These are phyloP conservation scores for Trissolcus basalis DNA, from an alignment of 1,140 invertebrate genomes.

Conservation along the genomic window DNA sequence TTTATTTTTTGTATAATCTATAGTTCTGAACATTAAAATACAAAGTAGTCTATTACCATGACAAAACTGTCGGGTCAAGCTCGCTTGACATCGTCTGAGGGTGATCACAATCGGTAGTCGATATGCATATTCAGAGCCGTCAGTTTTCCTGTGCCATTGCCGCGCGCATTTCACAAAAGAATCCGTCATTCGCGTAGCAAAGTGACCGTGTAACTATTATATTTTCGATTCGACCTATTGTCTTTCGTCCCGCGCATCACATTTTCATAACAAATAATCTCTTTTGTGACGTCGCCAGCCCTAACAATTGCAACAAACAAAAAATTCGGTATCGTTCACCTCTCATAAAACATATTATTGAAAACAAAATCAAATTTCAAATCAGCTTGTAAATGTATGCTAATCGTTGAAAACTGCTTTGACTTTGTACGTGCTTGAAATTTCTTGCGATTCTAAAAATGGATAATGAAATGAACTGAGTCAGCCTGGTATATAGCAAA, in stretches of 20 bases:
- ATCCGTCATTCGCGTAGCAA: slow-evolving; percentile 45
- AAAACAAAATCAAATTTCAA: no score
- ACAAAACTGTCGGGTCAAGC: slow-evolving; percentile 72
- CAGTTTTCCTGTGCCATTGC: slow-evolving; percentile 64
- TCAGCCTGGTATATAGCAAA: no score
- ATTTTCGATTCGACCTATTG: slow-evolving; percentile 26
- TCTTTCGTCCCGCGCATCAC: slow-evolving; percentile 17
- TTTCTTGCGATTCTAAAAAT: no score
- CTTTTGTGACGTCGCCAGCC: slow-evolving; percentile 3
- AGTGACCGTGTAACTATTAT: slow-evolving; percentile 50
- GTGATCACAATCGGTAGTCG: slow-evolving; percentile 69
- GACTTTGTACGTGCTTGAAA: no score
- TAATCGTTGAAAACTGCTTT: no score
- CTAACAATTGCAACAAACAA: no score
- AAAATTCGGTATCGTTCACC: no score
- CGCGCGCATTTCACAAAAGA: slow-evolving; percentile 48
- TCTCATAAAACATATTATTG: no score
- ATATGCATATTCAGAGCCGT: slow-evolving; percentile 71
- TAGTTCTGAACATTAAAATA: slow-evolving; percentile 71
- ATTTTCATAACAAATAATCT: slow-evolving; percentile 25
- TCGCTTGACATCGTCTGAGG: slow-evolving; percentile 69
- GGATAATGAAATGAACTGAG: no score
- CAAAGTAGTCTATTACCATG: slow-evolving; percentile 72
- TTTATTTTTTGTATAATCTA: slow-evolving; percentile 70
- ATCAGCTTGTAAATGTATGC: no score